These are phyloP conservation scores for Argya squamiceps DNA, from an alignment of 2,797 vertebrate species.

Conservation along the genomic window DNA sequence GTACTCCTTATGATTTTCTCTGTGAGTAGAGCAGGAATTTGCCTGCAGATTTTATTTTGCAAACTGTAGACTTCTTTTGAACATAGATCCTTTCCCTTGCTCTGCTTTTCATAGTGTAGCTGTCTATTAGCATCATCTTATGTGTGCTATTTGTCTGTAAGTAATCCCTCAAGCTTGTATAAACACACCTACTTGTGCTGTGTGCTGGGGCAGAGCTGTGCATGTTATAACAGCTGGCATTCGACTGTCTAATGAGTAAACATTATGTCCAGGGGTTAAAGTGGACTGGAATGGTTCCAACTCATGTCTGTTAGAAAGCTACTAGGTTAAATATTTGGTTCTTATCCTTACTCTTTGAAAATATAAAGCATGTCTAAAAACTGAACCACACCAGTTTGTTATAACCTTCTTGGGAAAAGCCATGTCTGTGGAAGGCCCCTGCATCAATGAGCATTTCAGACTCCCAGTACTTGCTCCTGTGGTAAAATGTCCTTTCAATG, in stretches of 20 bases:
- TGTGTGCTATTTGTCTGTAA: constrained; percentile 71
- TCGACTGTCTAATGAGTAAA: constrained; percentile 63
- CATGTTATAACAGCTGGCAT: constrained; percentile 82
- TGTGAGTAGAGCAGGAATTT: not conserved
- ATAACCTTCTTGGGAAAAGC: not conserved
- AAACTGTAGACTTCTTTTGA: not conserved
- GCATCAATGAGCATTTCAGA: not conserved
- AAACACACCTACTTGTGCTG: constrained; percentile 78
- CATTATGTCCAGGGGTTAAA: constrained; percentile 64
- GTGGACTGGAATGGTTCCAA: constrained; percentile 42
- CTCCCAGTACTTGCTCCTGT: not conserved
- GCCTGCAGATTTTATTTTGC: not conserved
- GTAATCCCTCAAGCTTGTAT: constrained; percentile 73
- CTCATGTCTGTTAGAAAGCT: not conserved
- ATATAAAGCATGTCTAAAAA: not conserved
- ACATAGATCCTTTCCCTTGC: not conserved
- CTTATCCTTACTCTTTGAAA: not conserved
- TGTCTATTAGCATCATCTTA: constrained; percentile 72
- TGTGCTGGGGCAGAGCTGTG: constrained; percentile 70
- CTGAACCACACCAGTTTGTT: not conserved
- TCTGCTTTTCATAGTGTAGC: not conserved
- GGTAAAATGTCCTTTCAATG: not conserved
- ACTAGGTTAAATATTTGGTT: not conserved
- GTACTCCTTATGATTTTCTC: not conserved
- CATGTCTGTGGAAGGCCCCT: not conserved